Base-by-base conservation (phyloP, 2,113 vertebrate species). In the Dryoscopus gambensis region DNA sequence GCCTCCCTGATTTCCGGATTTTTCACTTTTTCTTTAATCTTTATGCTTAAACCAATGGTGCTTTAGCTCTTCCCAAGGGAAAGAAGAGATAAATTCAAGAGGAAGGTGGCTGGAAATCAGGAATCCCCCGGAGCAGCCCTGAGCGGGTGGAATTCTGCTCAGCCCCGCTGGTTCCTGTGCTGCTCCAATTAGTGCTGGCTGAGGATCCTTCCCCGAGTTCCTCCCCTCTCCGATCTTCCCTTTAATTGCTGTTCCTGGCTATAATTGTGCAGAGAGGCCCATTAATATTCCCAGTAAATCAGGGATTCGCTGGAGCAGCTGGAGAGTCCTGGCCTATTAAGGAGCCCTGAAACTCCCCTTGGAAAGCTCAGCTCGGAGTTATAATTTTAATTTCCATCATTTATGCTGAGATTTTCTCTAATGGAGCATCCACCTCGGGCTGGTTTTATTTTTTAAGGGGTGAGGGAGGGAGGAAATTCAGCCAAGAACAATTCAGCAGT, bases 201-300 rank as follows among this genome's bases (percentile, higher is more conserved):
- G 65, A 92, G 85, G 65, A 95, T 62, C 69, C 31, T 30, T 47
- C 85, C 79, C 71, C 21, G 71, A 76, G 44, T n/a, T 93, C 76
- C 65, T 64, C 57, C 44, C 63, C 67, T 52, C 71, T 68, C 75
- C 64, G 79, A 69, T 90, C 92, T 90, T 79, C 18, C 13, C 73
- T 92, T 65, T 95, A 95, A 93, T 92, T 92, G 75, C 67, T 77
- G 49, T 92, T 90, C 73, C 91, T 96, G 86, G 67, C 68, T 73
- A 2, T 88, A 93, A 92, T 90, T 92, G 62, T 76, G 53, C 90
- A 81, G 81, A 73, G 71, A 89, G 65, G 30, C 25, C 84, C 87
- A 87, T 91, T 94, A 91, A 89, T 93, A 90, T 64, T 63, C 55
- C 53, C 83, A 77, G 93, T 31, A 86, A 85, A 69, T 49, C 30